These are phyloP conservation scores for Phyllopteryx taeniolatus DNA, from an alignment of 2,113 vertebrate species.

Conservation along the genomic window DNA sequence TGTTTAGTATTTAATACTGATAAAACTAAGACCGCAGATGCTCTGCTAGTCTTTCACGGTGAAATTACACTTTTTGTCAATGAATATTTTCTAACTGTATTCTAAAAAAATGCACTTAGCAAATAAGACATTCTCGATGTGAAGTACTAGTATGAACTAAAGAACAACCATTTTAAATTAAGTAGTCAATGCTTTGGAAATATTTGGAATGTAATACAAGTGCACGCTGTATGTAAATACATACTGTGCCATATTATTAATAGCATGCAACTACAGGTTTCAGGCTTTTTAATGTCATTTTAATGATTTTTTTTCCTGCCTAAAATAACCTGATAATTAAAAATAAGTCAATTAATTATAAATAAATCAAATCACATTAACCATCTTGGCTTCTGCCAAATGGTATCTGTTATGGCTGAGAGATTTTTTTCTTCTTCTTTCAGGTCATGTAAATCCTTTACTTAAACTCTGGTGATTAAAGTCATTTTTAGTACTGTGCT, in stretches of 20 bases:
- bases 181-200: neutral
- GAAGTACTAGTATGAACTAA: neutral
- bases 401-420: neutral
- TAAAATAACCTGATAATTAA: neutral
- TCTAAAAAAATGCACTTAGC: neutral
- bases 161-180: neutral
- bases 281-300: neutral
- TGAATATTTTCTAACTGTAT: neutral
- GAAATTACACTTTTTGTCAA: neutral
- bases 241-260: neutral
- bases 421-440: neutral
- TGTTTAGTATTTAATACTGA: too few species aligned
- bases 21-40: too few species aligned
- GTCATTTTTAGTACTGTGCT: slow-evolving; percentile 55
- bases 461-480: slow-evolving; percentile 23
- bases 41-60: too few species aligned
- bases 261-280: neutral
- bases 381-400: neutral
- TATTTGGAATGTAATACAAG: neutral
- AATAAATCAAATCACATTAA: neutral
- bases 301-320: neutral
- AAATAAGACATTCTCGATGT: neutral
- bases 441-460: neutral
- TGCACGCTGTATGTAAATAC: neutral
- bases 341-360: neutral